Evolutionary conservation across 2,888 invertebrate genomes (phyloP).

Genomic region (Brachyptera putata): DNA sequence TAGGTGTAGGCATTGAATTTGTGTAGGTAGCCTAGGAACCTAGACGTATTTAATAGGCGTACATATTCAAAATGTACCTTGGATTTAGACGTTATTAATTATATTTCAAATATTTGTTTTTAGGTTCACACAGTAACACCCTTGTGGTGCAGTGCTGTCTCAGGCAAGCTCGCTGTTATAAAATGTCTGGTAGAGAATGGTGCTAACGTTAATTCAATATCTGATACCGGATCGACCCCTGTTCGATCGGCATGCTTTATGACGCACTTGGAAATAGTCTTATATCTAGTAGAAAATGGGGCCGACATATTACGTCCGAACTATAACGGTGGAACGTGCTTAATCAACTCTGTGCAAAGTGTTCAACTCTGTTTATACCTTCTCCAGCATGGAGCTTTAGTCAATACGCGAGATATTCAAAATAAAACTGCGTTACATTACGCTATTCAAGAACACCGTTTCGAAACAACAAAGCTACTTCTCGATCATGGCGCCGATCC

Average conservation of each 20-base stretch:
- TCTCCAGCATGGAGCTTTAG: slow-evolving; percentile 72
- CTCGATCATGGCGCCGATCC: slow-evolving; percentile 78
- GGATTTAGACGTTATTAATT: too few species aligned
- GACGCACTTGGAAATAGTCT: slow-evolving; percentile 79
- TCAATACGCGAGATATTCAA: slow-evolving; percentile 85
- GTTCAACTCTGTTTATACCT: slow-evolving; percentile 74
- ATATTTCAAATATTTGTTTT: too few species aligned
- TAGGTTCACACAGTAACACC: slow-evolving; percentile 87
- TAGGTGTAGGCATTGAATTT: too few species aligned
- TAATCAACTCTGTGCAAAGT: slow-evolving; percentile 90
- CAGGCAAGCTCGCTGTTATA: slow-evolving; percentile 72
- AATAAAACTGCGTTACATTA: slow-evolving; percentile 90
- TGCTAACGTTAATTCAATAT: slow-evolving; percentile 80
- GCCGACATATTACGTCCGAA: slow-evolving; percentile 82
- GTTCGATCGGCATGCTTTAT: slow-evolving; percentile 90
- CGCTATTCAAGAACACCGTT: slow-evolving; percentile 70
- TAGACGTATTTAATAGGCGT: too few species aligned
- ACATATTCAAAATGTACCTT: too few species aligned
- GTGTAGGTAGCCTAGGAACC: too few species aligned
- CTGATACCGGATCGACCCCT: slow-evolving; percentile 84
- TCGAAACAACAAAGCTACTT: slow-evolving; percentile 78
- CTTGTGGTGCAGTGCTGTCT: slow-evolving; percentile 88
- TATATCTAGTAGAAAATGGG: slow-evolving; percentile 68
- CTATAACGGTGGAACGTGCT: slow-evolving; percentile 87
- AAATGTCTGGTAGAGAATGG: slow-evolving; percentile 73